Base-by-base conservation (phyloP, 2,113 vertebrate species). In the Serilophus lunatus region DNA sequence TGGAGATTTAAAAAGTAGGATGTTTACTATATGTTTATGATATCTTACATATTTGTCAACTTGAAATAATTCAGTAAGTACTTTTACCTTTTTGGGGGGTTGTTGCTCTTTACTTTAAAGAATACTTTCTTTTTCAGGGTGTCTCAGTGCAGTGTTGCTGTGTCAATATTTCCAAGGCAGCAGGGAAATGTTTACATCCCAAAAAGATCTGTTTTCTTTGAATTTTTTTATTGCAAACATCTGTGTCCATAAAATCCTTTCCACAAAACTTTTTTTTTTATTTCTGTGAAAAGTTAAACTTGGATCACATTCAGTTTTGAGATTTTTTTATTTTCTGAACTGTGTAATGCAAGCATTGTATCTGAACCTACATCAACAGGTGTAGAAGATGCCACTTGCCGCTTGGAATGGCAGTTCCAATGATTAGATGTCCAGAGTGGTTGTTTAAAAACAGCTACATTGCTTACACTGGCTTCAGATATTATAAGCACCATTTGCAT, bases 111-210 rank as follows among this genome's bases (percentile, higher is more conserved):
- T 82, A 79, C 35, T 85, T 76, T 31, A 56, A 78, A 49, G 45
- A 86, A 50, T 47, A 26, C 33, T 90, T 86, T 72, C 7, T 60
- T 66, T 60, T 60, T 78, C 15, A 9, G 25, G 49, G 0, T 25
- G 22, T 78, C 57, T 82, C 31, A 36, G 31, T 49, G 36, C 56
- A 38, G n/a, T 35, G 13, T 76, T 95, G 74, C 84, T 68, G 22
- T 91, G 51, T 75, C 87, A 82, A 3, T 68, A 84, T 94, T 96
- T 97, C 81, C 26, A 24, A 88, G 57, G 78, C 59, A 91, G 57
- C 86, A 49, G 28, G 78, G 45, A 25, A 86, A 79, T 87, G 66
- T 89, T 95, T 92, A 77, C 70, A 79, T 72, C 35, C 59, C 59
- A 76, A 90, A 94, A 87, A 63, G 80, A 64, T 71, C n/a, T 75